A percentile compares a stretch with the other conserved stretches of the same genome.
Evolutionary conservation across 2,888 invertebrate genomes (phyloP).

Genomic region (Epistrophe grossulariae): DNA sequence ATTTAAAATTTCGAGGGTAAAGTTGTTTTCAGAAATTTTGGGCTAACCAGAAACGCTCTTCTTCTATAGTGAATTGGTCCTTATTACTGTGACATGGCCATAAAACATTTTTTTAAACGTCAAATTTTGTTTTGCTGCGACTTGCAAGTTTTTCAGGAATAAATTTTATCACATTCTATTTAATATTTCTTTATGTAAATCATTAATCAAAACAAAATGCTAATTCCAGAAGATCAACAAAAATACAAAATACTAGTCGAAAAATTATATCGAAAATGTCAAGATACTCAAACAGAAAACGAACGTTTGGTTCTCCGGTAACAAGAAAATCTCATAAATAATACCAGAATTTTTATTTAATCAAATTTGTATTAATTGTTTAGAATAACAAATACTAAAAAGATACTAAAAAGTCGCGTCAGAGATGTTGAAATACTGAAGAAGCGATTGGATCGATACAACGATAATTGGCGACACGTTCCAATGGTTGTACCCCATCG

Average conservation of each 20-base stretch:
- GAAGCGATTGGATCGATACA: slow-evolving; percentile 81
- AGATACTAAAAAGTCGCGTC: slow-evolving; percentile 80
- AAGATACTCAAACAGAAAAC: slow-evolving; percentile 82
- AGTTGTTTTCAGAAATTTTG: not conserved
- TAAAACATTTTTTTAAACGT: not conserved
- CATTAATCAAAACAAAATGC: slow-evolving; percentile 77
- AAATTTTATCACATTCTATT: not conserved
- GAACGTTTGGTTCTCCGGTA: slow-evolving; percentile 82
- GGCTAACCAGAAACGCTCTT: not conserved
- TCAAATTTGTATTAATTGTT: not conserved
- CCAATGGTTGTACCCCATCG: slow-evolving; percentile 82
- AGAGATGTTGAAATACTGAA: slow-evolving; percentile 82
- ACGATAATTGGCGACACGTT: slow-evolving; percentile 82
- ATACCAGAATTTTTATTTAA: not conserved
- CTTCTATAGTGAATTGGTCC: not conserved
- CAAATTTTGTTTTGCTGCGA: not conserved
- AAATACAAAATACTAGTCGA: slow-evolving; percentile 81
- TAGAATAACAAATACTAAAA: slow-evolving; percentile 82
- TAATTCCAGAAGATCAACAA: slow-evolving; percentile 78
- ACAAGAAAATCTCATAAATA: not conserved
- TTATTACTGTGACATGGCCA: not conserved
- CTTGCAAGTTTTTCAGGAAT: too few relatives aligned
- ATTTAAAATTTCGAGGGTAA: too few relatives aligned
- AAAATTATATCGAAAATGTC: slow-evolving; percentile 80
- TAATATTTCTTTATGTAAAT: not conserved